These are phyloP conservation scores for Meleagris gallopavo DNA, from an alignment of 2,113 vertebrate species.

Conservation along the genomic window DNA sequence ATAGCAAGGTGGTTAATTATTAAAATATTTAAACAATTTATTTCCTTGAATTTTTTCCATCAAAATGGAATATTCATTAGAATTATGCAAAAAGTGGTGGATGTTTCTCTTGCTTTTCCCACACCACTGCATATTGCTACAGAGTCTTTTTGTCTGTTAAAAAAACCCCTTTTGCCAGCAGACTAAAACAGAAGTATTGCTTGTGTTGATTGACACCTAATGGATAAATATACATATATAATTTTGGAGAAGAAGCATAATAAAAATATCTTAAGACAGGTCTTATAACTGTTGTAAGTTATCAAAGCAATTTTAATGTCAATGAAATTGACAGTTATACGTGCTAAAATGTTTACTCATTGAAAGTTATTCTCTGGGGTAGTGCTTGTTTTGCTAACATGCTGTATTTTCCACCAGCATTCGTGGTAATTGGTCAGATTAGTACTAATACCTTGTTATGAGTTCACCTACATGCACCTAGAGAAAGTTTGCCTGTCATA, in stretches of 20 bases:
- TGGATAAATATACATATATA: background rate
- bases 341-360: background rate
- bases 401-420: background rate
- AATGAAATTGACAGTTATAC: background rate
- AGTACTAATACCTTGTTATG: background rate
- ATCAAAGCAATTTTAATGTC: background rate
- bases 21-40: background rate
- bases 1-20: background rate
- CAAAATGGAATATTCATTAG: background rate
- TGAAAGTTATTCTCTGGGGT: background rate
- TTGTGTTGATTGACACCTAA: background rate
- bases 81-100: background rate
- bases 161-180: background rate
- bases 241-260: background rate
- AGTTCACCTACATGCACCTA: background rate
- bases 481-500: background rate
- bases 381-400: background rate
- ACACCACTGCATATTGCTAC: background rate
- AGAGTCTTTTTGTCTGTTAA: background rate
- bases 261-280: background rate
- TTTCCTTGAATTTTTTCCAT: background rate
- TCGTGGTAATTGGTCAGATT: background rate
- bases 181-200: background rate
- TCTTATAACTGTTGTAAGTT: background rate
- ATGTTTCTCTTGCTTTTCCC: background rate